Conservation (phyloP, 2,797 vertebrate genomes). For the Pangasius djambal region DNA sequence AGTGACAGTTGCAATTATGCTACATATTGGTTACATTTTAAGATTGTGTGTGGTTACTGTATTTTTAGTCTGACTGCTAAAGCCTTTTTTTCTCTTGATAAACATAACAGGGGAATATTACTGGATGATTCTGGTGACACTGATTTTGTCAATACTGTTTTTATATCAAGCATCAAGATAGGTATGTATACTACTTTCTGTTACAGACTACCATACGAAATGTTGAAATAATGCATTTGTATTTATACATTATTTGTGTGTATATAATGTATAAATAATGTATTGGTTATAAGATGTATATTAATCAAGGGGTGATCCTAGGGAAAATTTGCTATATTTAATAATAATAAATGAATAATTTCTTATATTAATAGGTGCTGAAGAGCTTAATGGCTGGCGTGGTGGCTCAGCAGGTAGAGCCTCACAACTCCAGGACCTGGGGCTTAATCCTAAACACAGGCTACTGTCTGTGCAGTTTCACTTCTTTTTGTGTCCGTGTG, state of each 20-base stretch:
- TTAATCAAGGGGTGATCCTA: not conserved
- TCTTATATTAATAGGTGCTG: constrained; percentile 16
- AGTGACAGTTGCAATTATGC: not conserved
- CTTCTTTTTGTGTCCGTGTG: not conserved
- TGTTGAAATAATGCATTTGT: not conserved
- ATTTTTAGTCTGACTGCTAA: not conserved
- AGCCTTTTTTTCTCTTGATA: constrained; percentile 40
- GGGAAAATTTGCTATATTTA: not conserved
- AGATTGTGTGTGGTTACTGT: not conserved
- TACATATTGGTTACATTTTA: not conserved
- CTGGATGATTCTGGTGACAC: constrained; percentile 67
- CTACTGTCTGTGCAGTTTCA: not conserved
- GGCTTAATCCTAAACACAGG: not conserved
- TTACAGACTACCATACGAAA: not conserved
- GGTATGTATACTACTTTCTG: constrained; percentile 20
- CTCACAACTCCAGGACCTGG: not conserved
- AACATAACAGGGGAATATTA: constrained; percentile 65
- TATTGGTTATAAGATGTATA: not conserved
- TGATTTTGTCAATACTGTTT: constrained; percentile 71
- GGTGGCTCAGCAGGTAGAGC: not conserved
- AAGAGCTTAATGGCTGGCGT: not conserved
- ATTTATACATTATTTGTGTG: no score
- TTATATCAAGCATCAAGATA: constrained; percentile 73
- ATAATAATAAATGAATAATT: not conserved
- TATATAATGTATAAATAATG: no score